A percentile compares a stretch with the other conserved stretches of the same genome.
These are phyloP conservation scores for Actinostola sp. DNA, from an alignment of 92 coral and sea anemone genomes.

Conservation along the genomic window DNA sequence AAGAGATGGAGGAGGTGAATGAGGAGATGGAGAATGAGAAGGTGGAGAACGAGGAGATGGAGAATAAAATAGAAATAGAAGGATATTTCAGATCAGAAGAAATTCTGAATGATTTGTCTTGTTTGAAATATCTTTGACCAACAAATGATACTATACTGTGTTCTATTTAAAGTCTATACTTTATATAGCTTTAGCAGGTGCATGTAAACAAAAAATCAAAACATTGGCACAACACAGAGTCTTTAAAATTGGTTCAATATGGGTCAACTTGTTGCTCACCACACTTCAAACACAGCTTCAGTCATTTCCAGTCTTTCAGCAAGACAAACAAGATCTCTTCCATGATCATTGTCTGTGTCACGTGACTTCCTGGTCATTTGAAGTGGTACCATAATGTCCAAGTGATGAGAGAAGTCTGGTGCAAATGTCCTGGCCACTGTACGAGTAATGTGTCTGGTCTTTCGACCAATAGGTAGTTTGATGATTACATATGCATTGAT, in stretches of 20 bases:
- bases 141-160: too few species aligned
- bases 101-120: too few species aligned
- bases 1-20: too few species aligned
- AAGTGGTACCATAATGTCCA: conserved; percentile 75
- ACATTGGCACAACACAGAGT: not conserved
- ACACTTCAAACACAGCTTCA: conserved; percentile 79
- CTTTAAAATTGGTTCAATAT: too few species aligned
- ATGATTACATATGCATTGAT: conserved; percentile 81
- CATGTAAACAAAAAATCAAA: too few species aligned
- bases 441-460: conserved; percentile 66
- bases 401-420: conserved; percentile 88
- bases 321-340: conserved; percentile 56
- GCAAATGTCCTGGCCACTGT: conserved; percentile 93
- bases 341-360: conserved; percentile 32
- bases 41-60: too few species aligned
- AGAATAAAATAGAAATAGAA: too few species aligned
- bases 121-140: too few species aligned
- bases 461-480: conserved; percentile 84
- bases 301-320: conserved; percentile 88
- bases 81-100: too few species aligned
- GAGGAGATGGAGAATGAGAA: too few species aligned
- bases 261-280: conserved; percentile 86
- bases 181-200: too few species aligned
- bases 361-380: conserved; percentile 37
- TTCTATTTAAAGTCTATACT: too few species aligned